These are phyloP conservation scores for Cryptocephalus moraei DNA, from an alignment of 2,888 invertebrate genomes.

Conservation along the genomic window DNA sequence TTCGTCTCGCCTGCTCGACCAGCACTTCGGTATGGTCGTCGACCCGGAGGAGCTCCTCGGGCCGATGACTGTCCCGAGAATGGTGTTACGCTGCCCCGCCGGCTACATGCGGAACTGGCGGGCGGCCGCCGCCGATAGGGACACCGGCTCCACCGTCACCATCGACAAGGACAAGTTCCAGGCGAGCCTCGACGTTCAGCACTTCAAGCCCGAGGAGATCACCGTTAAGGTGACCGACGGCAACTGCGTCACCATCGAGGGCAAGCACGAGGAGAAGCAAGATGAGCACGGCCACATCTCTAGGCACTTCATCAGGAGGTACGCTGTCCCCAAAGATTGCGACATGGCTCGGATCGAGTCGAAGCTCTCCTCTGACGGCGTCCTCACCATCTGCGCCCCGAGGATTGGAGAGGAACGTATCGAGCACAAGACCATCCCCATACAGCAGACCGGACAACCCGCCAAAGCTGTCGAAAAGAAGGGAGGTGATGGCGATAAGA, in stretches of 20 bases:
- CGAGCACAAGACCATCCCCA: constrained; percentile 8
- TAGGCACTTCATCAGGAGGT: constrained; percentile 66
- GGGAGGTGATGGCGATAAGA: neutral
- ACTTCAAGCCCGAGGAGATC: constrained; percentile 14
- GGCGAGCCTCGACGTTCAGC: constrained; percentile 14
- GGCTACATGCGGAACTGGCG: constrained; percentile 2
- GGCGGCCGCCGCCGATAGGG: constrained; percentile 5
- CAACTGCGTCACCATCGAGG: constrained; percentile 56
- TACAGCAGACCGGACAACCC: constrained; percentile 9
- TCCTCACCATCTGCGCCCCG: constrained; percentile 58
- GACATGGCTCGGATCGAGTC: constrained; percentile 63
- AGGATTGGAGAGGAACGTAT: constrained; percentile 15
- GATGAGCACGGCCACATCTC: constrained; percentile 68
- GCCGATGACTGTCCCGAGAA: neutral
- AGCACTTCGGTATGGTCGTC: neutral
- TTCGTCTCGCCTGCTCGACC: neutral
- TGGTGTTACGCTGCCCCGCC: neutral
- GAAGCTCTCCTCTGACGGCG: constrained; percentile 65
- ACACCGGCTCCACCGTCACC: constrained; percentile 14
- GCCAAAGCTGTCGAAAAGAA: constrained; percentile 6
- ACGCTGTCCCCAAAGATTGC: constrained; percentile 62
- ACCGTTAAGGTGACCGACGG: constrained; percentile 38
- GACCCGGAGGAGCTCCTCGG: constrained; percentile 1
- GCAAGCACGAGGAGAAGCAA: constrained; percentile 65
- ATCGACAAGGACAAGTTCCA: constrained; percentile 56